Percentiles rank a stretch among this genome's conserved stretches.
phyloP scores from a whole-genome alignment of 2,888 invertebrate species.

The Tachystola acroxantha region DNA sequence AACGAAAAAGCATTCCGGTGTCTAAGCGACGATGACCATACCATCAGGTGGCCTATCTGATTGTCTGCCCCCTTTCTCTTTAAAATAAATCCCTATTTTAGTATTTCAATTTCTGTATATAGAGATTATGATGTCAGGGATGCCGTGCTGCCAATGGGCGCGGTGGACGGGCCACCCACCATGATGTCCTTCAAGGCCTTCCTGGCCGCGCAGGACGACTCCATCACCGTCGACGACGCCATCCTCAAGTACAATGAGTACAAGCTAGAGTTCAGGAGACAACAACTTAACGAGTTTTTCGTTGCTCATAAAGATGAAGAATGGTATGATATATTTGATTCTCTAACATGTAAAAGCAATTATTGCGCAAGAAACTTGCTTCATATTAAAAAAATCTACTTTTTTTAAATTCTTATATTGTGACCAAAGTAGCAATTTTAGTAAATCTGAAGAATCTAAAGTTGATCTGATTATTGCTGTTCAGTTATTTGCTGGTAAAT shows the following conservation, averaged over 20 bases:
- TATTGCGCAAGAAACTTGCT: not conserved
- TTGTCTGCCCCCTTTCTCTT: no score
- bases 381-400: not conserved
- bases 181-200: conserved; percentile 99
- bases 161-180: conserved; percentile 88
- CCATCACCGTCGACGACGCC: conserved; percentile 97
- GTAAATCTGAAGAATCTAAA: no score
- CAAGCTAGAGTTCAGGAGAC: conserved; percentile 96
- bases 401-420: no score
- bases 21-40: no score
- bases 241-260: conserved; percentile 98
- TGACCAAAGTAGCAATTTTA: no score
- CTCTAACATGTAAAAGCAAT: not conserved
- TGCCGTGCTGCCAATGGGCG: conserved; percentile 64
- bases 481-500: conserved; percentile 55
- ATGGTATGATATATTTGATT: conserved; percentile 86
- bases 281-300: conserved; percentile 99
- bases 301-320: conserved; percentile 99
- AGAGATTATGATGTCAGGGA: conserved; percentile 52
- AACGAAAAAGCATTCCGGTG: no score
- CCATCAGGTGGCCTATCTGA: no score
- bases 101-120: conserved; percentile 9
- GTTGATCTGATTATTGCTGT: conserved; percentile 19
- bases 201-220: conserved; percentile 96
- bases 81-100: no score